phyloP scores from a whole-genome alignment of 2,888 invertebrate species.

The Hydraecia micacea region DNA sequence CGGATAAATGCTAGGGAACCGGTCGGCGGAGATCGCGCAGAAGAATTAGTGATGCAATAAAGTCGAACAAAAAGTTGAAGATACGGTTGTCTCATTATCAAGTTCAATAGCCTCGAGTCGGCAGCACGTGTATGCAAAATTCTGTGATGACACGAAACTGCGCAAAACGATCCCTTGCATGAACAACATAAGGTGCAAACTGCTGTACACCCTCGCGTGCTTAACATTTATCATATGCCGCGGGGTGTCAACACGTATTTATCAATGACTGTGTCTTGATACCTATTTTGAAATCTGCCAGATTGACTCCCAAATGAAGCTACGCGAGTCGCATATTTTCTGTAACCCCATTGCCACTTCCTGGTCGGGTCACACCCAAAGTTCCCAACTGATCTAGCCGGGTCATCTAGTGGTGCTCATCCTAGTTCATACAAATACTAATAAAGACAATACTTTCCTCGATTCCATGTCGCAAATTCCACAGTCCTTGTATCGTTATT shows the following conservation, averaged over 20 bases:
- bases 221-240: slow-evolving; percentile 85
- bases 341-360: slow-evolving; percentile 70
- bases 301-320: slow-evolving; percentile 79
- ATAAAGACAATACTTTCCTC: slow-evolving; percentile 87
- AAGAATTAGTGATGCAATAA: slow-evolving; percentile 86
- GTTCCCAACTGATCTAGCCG: slow-evolving; percentile 38
- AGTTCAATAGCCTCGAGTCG: slow-evolving; percentile 89
- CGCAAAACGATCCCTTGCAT: slow-evolving; percentile 82
- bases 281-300: slow-evolving; percentile 73
- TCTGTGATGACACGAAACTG: slow-evolving; percentile 73
- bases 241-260: slow-evolving; percentile 85
- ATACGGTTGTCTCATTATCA: slow-evolving; percentile 88
- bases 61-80: slow-evolving; percentile 80
- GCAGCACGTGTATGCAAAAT: slow-evolving; percentile 90
- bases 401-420: slow-evolving; percentile 23
- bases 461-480: slow-evolving; percentile 87
- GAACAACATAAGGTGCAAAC: slow-evolving; percentile 84
- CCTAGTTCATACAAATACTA: slow-evolving; percentile 46
- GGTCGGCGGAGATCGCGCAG: slow-evolving; percentile 70
- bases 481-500: slow-evolving; percentile 85
- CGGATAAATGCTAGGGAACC: slow-evolving; percentile 67
- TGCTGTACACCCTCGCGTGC: slow-evolving; percentile 73
- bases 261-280: slow-evolving; percentile 84
- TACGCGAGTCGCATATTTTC: slow-evolving; percentile 72
- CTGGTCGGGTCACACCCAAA: slow-evolving; percentile 72